Base-by-base conservation (phyloP, 2,113 vertebrate species). In the Calidris pygmaea region DNA sequence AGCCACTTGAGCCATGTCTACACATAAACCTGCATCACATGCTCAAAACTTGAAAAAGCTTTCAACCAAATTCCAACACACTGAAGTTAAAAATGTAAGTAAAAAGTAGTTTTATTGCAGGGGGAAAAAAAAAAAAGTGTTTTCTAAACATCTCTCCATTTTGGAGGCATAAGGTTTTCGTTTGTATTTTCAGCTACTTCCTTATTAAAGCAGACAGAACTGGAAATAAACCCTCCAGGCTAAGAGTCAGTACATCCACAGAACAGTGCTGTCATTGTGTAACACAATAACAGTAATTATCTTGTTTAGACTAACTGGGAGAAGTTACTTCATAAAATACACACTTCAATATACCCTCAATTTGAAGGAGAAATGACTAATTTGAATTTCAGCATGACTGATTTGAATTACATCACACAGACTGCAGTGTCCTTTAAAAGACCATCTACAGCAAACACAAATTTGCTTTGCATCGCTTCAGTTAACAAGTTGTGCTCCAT, bases 371-470 rank as follows among this genome's bases (percentile, higher is more conserved):
- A 90, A 93, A 71, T 9, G 17, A 62, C 35, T 67, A 21, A 79
- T 93, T 66, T 89, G 62, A 82, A 74, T 87, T 96, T 89, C 90
- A 85, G 70, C 92, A 68, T 30, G 62, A 48, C 76, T 67, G 74
- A 85, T 63, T 62, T 89, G 41, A 92, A 86, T 79, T 76, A 55
- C 30, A 47, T 62, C 43, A 62, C 41, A 70, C 18, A 65, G 62
- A 63, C 56, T 78, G 83, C 56, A 52, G 30, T 20, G 52, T 78
- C 79, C 72, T 93, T 70, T 63, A 43, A 59, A 88, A 65, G 47
- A 47, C 30, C 81, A 74, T 32, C 29, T 47, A 72, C 47, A 94
- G 66, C 83, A 74, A 94, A 74, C 21, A 66, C 39, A 50, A 45
- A 70, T 90, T 35, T 79, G 66, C 91, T 12, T 12, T 70, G 50